A percentile compares a stretch with the other conserved stretches of the same genome.
These are phyloP conservation scores for Drosophila willistoni DNA, from an alignment of 1,140 invertebrate species.

Conservation along the genomic window DNA sequence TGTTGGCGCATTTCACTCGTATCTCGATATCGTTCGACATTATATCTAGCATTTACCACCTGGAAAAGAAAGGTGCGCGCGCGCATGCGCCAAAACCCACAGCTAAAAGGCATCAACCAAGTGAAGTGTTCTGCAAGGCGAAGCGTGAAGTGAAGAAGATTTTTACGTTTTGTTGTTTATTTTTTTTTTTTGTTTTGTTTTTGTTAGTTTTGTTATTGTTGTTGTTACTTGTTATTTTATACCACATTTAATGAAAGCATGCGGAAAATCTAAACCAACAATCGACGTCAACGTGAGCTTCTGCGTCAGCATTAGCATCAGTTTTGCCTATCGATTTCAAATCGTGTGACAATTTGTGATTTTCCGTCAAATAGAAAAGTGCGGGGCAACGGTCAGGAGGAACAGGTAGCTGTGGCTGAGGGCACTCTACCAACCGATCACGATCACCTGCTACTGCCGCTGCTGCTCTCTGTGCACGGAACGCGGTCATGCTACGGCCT, in stretches of 20 bases:
- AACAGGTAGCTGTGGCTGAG: conserved; percentile 51
- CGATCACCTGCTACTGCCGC: neutral
- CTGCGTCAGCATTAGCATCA: conserved; percentile 1
- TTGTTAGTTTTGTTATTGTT: conserved; percentile 43
- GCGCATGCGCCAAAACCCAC: conserved; percentile 47
- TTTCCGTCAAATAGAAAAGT: conserved; percentile 1
- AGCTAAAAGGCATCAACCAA: conserved; percentile 48
- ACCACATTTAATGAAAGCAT: conserved; percentile 44
- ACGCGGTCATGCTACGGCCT: conserved; percentile 15
- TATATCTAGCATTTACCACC: conserved; percentile 7
- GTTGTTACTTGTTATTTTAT: conserved; percentile 27
- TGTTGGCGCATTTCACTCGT: conserved; percentile 9
- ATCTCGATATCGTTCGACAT: conserved; percentile 8
- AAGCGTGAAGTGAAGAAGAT: conserved; percentile 70
- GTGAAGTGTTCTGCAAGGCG: conserved; percentile 75
- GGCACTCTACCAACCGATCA: neutral
- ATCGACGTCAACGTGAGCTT: conserved; percentile 34
- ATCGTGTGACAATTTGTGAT: conserved; percentile 48
- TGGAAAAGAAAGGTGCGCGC: conserved; percentile 65
- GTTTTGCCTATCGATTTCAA: conserved; percentile 42
- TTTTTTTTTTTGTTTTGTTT: conserved; percentile 40
- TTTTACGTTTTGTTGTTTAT: conserved; percentile 34
- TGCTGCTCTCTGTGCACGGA: conserved; percentile 6
- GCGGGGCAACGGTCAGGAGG: conserved; percentile 3
- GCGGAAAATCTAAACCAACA: conserved; percentile 60